Conservation (phyloP, 2,888 invertebrate species). For the Drymonia ruficornis region DNA sequence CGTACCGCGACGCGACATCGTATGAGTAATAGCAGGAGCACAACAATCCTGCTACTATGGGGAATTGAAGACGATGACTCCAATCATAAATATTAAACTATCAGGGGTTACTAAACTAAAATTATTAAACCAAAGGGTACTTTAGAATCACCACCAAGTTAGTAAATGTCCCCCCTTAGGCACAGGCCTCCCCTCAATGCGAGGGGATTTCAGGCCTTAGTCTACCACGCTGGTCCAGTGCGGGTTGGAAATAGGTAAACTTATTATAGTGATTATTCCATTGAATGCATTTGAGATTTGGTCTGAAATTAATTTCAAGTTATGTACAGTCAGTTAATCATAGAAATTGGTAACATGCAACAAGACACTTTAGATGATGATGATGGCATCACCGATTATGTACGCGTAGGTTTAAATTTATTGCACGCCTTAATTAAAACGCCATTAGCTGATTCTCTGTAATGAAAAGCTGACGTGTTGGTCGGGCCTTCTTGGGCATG, state of each 20-base stretch:
- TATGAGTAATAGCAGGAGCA: conserved; percentile 60
- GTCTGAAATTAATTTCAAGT: too few relatives aligned
- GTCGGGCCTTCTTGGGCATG: conserved; percentile 61
- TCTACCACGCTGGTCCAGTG: too few relatives aligned
- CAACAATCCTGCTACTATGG: conserved; percentile 50
- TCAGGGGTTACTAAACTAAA: too few relatives aligned
- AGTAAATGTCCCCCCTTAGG: too few relatives aligned
- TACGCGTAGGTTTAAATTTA: conserved; percentile 10
- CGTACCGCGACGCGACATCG: conserved; percentile 61
- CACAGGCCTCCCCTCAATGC: too few relatives aligned
- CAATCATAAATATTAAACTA: conserved; percentile 23
- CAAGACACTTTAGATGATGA: not conserved
- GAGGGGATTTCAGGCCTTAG: too few relatives aligned
- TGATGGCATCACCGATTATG: conserved; percentile 15
- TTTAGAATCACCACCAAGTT: not conserved
- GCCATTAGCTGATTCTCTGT: conserved; percentile 31
- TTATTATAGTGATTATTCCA: too few relatives aligned
- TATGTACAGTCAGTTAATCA: too few relatives aligned
- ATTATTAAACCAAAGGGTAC: conserved; percentile 5
- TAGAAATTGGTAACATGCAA: not conserved
- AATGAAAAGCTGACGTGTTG: conserved; percentile 34
- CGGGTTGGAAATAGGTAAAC: too few relatives aligned
- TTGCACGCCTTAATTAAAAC: conserved; percentile 23
- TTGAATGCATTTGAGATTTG: too few relatives aligned
- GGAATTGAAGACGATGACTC: conserved; percentile 50